Evolutionary conservation across 2,797 vertebrate genomes (phyloP).

Genomic region (Cyclura pinguis): DNA sequence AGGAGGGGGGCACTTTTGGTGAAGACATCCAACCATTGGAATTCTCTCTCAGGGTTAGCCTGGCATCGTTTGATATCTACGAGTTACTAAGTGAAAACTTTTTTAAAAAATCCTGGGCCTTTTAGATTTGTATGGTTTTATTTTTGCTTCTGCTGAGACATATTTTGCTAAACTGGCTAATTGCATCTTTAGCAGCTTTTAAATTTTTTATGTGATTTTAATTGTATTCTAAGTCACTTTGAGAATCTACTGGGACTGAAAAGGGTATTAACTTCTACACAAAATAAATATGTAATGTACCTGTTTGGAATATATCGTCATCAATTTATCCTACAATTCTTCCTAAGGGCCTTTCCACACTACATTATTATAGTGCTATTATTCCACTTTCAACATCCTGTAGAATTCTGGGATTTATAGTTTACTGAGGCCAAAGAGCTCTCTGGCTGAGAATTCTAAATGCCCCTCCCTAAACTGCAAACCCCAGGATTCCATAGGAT

Average conservation of each 20-base stretch:
- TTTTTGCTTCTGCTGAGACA: background rate
- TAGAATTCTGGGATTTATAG: no score
- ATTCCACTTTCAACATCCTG: no score
- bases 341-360: background rate
- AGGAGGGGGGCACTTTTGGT: background rate
- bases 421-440: no score
- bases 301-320: background rate
- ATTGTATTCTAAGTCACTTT: background rate
- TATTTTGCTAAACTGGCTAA: background rate
- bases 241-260: background rate
- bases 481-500: no score
- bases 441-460: no score
- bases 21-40: background rate
- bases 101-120: background rate
- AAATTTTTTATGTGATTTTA: background rate
- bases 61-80: background rate
- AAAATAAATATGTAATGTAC: background rate
- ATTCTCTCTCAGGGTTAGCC: background rate
- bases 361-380: no score
- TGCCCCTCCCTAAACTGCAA: no score
- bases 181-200: background rate
- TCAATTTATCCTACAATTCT: background rate
- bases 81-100: background rate
- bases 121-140: background rate
- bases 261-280: background rate